Base-by-base conservation (phyloP, 2,888 invertebrate species). In the Leptogaster cylindrica region DNA sequence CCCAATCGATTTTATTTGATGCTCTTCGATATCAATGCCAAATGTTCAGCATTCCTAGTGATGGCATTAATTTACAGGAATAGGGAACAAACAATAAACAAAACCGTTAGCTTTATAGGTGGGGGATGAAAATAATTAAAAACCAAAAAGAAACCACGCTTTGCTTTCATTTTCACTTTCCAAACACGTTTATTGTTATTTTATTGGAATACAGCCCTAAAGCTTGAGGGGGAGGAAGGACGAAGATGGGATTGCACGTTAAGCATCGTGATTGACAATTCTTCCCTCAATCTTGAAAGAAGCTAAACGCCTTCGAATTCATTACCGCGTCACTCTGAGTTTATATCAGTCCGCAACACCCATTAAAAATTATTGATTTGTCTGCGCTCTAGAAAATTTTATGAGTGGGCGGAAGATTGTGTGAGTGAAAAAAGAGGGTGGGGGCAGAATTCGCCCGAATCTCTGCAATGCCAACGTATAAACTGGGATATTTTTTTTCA, bases 341-440 rank as follows among this genome's bases (percentile, higher is more conserved):
- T 69, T 64, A 69, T 66, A 66, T 66, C 69, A 69, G 63, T 31
- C 69, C 63, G 52, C 55, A 64, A 39, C 64, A 48, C 64, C 68
- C 63, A 66, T 69, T 67, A 69, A 69, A 69, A 66, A 66, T 69
- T 69, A 66, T 69, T 64, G 66, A 66, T 69, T 65, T 65, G 50
- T 65, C 41, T 50, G 14, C 39, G 20, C n/a, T 20, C n/a, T n/a
- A n/a, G n/a, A n/a, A n/a, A n/a, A n/a, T n/a, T n/a, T n/a, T n/a
- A n/a, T n/a, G 58, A 23, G 31, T 16, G 36, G 33, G 14, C 20
- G 20, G 27, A 7, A 48, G 16, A 16, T 25, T 5, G 23, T 4
- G n/a, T 12, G 25, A 10, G 16, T 33, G 27, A 50, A 14, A 4
- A 4, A 27, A 16, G 10, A 27, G 61, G 7, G 6, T 61, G 27